Evolutionary conservation across 2,113 vertebrate genomes (phyloP), one percentile per base, ranked within the genome.

Genomic region (Neofelis nebulosa): DNA sequence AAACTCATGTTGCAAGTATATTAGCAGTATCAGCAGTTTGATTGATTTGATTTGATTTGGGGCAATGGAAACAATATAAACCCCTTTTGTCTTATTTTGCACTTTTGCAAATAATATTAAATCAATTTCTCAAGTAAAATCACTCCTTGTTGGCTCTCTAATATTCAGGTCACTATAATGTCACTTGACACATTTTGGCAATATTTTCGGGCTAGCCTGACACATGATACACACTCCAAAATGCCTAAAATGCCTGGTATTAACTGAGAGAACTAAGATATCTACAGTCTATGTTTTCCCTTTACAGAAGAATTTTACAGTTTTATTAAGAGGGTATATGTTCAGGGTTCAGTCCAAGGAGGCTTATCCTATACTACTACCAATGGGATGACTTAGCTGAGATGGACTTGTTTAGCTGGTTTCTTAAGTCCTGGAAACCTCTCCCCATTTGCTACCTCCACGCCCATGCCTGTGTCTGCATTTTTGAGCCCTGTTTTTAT

Each of bases 351-450:
- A 78, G 41, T 25, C 41, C 36, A 65, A 50, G 23, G n/a, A 87
- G 27, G 33, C 61, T 71, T 86, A 68, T 27, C 76, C 31, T 79
- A 11, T 63, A 61, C 78, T n/a, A 79, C 27, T 65, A 45, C 55
- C 33, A 68, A 27, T 16, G 76, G 41, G 14, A 36, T 79, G 86
- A 50, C 65, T 74, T 65, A 83, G 50, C 18, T 57, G 48, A 84
- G 38, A 45, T 9, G 68, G 41, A 81, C 94, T 82, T 29, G 91
- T 81, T 90, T 38, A 31, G 23, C 92, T 97, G 45, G 95, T 96
- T 95, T 96, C 82, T 73, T 78, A 6, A 50, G 78, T 41, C 50
- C 15, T 92, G 50, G 50, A 82, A 96, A 27, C 12, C 14, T 87
- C 80, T 48, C 25, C 55, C 15, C 12, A 33, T 25, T 6, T 16